Percentiles rank a stretch among this genome's conserved stretches.
These are phyloP conservation scores for Sebastes glaucus DNA, from an alignment of 2,797 vertebrate species.

Conservation along the genomic window DNA sequence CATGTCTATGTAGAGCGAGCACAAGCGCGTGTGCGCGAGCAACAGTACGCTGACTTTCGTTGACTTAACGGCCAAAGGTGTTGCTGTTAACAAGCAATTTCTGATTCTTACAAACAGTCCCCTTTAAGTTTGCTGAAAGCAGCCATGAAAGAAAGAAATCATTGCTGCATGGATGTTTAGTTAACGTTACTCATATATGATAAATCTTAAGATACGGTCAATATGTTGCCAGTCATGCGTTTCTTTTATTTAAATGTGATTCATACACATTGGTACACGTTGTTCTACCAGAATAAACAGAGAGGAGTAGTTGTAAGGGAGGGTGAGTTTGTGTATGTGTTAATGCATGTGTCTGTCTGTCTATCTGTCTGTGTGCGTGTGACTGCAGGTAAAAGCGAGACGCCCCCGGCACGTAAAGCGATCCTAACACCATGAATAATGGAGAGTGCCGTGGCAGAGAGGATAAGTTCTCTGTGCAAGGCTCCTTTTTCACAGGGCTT, in stretches of 20 bases:
- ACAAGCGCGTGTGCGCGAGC: too few species aligned
- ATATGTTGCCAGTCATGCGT: not conserved
- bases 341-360: not conserved
- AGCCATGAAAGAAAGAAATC: not conserved
- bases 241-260: constrained; percentile 21
- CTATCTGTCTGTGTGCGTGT: constrained; percentile 42
- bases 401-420: constrained; percentile 87
- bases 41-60: too few species aligned
- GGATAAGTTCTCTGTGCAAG: constrained; percentile 84
- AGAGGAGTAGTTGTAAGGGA: constrained; percentile 15
- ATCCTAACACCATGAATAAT: constrained; percentile 96
- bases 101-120: too few species aligned
- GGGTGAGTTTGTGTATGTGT: not conserved
- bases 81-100: too few species aligned
- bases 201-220: not conserved
- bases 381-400: constrained; percentile 81
- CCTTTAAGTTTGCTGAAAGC: not conserved
- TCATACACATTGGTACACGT: not conserved
- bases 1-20: too few species aligned
- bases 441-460: constrained; percentile 81
- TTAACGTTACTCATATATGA: not conserved
- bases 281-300: constrained; percentile 6
- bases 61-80: too few species aligned
- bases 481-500: constrained; percentile 88
- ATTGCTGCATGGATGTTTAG: not conserved